Base-by-base conservation (phyloP, 1,140 invertebrate genomes). In the Camponotus floridanus region DNA sequence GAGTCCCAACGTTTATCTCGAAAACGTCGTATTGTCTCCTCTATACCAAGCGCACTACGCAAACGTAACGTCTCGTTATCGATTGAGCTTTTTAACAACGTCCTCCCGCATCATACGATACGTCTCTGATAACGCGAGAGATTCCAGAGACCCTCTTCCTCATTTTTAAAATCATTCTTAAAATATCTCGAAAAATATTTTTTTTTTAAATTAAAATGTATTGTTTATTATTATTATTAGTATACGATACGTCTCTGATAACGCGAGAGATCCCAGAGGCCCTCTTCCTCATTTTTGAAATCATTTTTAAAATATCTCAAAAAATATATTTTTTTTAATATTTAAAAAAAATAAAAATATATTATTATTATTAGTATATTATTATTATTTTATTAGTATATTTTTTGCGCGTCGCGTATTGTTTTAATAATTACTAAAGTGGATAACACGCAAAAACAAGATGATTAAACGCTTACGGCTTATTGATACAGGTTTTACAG, bases 21-120 rank as follows among this genome's bases (percentile, higher is more conserved):
- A 70, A 7, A 61, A 31, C 33, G 45, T 61, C 39, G 31, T 11
- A 36, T 83, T 61, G 39, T 70, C 51, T 80, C 31, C 33, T 42
- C 31, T 33, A 36, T 65, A 31, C 33, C 33, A 70, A 59, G 51
- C 15, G n/a, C 62, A n/a, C 39, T 11, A 36, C 48, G n/a, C 39
- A 4, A 71, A 61, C 13, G 6, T 59, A 21, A 42, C 4, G 5
- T 62, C 21, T 45, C 18, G 33, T 80, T 80, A 81, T 61, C 79
- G 26, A 71, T 81, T 65, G 33, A 80, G 65, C 36, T 70, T 68
- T 9, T 68, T 5, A 31, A 42, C 36, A 31, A 26, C 6, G 0
- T 70, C 18, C 15, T 42, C 21, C 21, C 67, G 26, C 26, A 45
- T 45, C 31, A 45, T 13, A 59, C 21, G 31, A 15, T 18, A n/a